Conservation (phyloP, 2,113 vertebrate species). For the Dermatemys mawii region DNA sequence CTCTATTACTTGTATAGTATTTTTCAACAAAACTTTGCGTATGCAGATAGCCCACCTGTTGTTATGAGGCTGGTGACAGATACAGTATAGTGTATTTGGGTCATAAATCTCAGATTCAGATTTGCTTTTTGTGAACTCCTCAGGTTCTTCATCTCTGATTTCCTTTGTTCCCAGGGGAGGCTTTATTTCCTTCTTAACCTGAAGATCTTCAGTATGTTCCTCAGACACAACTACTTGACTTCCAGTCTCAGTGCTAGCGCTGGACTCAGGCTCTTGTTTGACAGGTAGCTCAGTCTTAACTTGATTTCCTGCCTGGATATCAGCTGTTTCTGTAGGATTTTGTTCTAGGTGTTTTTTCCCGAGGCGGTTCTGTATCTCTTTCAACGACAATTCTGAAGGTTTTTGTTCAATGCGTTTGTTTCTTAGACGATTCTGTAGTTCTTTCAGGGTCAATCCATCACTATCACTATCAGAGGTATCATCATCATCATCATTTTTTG, state of each 20-base stretch:
- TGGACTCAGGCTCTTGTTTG: constrained; percentile 58
- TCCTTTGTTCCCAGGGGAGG: constrained; percentile 31
- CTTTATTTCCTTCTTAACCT: constrained; percentile 64
- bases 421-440: constrained; percentile 85
- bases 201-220: constrained; percentile 54
- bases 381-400: constrained; percentile 73
- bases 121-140: constrained; percentile 59
- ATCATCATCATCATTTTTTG: constrained; percentile 57
- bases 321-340: background rate
- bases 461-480: constrained; percentile 84
- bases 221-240: constrained; percentile 69
- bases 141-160: constrained; percentile 28
- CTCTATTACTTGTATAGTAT: fast-evolving
- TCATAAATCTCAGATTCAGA: constrained; percentile 83
- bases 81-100: constrained; percentile 85
- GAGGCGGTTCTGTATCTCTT: constrained; percentile 80
- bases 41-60: constrained; percentile 82
- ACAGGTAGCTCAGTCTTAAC: constrained; percentile 6
- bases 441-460: constrained; percentile 87
- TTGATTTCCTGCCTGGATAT: background rate
- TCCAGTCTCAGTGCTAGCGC: constrained; percentile 67
- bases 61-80: constrained; percentile 90
- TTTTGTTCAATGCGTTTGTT: constrained; percentile 71
- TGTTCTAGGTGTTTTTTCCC: constrained; percentile 62
- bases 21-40: background rate